Conservation (phyloP, 2,797 vertebrate genomes). For the Macrochelys suwanniensis region DNA sequence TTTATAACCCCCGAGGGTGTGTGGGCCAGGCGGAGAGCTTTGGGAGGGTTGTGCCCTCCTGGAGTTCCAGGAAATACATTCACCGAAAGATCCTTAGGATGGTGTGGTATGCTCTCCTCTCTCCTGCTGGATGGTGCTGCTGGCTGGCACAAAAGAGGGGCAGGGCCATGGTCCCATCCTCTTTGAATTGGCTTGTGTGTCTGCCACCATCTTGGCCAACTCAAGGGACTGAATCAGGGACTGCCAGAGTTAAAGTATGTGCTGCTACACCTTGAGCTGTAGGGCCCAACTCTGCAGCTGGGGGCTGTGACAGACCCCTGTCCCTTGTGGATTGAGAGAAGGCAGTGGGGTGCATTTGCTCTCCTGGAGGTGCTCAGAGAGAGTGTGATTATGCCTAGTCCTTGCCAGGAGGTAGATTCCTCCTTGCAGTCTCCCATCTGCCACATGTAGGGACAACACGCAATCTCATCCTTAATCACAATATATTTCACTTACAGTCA, state of each 20-base stretch:
- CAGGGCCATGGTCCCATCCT: neutral
- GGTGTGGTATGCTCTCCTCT: neutral
- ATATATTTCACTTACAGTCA: neutral
- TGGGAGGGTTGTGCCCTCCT: neutral
- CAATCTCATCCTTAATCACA: neutral
- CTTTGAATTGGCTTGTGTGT: accelerated
- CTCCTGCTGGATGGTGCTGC: neutral
- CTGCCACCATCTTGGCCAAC: neutral
- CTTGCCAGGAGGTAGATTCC: neutral
- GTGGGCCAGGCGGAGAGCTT: neutral
- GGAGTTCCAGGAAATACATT: neutral
- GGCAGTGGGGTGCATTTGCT: neutral
- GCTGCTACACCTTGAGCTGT: neutral
- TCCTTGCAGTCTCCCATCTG: neutral
- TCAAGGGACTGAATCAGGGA: neutral
- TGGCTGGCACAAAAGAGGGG: neutral
- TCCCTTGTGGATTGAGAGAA: neutral
- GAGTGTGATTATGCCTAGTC: neutral
- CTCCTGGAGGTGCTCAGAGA: accelerated
- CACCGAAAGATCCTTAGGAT: accelerated
- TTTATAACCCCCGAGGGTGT: neutral
- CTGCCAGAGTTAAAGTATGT: neutral
- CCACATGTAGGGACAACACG: accelerated
- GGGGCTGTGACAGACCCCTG: accelerated
- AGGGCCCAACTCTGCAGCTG: neutral